Conservation (phyloP, 2,888 invertebrate species). For the Catonia carolina region DNA sequence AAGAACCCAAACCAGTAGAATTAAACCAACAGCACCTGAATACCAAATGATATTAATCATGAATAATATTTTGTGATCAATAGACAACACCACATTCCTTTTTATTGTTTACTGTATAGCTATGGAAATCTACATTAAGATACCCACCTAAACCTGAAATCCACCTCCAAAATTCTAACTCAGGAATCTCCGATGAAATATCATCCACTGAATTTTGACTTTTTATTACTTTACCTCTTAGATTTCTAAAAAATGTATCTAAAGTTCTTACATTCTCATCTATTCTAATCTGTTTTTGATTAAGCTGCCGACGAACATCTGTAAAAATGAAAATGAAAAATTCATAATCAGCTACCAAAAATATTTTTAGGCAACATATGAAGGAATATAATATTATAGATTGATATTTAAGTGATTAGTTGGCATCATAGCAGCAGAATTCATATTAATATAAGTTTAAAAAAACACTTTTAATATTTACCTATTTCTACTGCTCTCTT, state of each 20-base stretch:
- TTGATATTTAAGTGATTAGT: no score
- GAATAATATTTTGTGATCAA: background rate
- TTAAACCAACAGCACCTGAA: slow-evolving; percentile 45
- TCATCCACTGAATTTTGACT: slow-evolving; percentile 37
- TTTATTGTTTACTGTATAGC: no score
- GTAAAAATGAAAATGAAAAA: slow-evolving; percentile 29
- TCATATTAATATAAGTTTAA: no score
- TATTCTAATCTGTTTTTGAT: slow-evolving; percentile 49
- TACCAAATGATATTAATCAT: slow-evolving; percentile 34
- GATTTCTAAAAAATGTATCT: slow-evolving; percentile 53
- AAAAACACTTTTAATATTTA: no score
- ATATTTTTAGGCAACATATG: no score
- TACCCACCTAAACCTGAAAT: slow-evolving; percentile 53
- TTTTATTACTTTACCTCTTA: slow-evolving; percentile 45
- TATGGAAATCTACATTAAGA: no score
- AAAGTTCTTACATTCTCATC: slow-evolving; percentile 53
- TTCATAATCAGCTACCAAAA: background rate
- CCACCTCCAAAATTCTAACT: slow-evolving; percentile 60
- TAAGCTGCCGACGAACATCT: slow-evolving; percentile 56
- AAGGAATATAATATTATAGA: no score
- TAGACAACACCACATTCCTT: no score
- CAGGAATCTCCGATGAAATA: slow-evolving; percentile 40
- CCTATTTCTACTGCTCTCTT: no score
- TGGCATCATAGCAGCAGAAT: no score
- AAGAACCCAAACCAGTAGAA: slow-evolving; percentile 48